phyloP scores from a whole-genome alignment of 2,888 invertebrate genomes.

The Platypus cylindrus region DNA sequence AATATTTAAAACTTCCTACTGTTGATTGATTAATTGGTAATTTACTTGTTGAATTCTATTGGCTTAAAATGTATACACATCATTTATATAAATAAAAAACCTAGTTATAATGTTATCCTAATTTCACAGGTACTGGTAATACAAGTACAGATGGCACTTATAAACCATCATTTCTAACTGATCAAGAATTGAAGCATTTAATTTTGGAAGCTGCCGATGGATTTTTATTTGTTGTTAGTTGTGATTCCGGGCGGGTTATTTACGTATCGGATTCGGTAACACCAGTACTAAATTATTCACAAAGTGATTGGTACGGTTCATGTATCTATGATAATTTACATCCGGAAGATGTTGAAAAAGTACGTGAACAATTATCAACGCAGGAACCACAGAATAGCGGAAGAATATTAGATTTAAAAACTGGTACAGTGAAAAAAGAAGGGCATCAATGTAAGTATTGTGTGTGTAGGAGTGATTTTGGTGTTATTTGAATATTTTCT shows the following conservation, averaged over 20 bases:
- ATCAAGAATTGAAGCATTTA: conserved; percentile 96
- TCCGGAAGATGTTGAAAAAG: conserved; percentile 94
- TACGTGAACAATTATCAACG: conserved; percentile 92
- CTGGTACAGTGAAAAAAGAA: conserved; percentile 98
- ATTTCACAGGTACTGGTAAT: conserved; percentile 75
- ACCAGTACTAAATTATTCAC: conserved; percentile 92
- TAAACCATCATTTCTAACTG: conserved; percentile 97
- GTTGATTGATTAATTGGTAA: conserved; percentile 15
- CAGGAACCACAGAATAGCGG: conserved; percentile 94
- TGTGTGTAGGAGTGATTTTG: no score
- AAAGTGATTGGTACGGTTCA: conserved; percentile 96
- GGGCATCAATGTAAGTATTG: conserved; percentile 91
- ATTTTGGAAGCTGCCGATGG: conserved; percentile 99
- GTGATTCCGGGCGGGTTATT: conserved; percentile 92
- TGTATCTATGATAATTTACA: conserved; percentile 94
- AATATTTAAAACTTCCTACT: conserved; percentile 13
- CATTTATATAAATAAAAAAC: no score
- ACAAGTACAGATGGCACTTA: conserved; percentile 94
- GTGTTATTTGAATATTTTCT: no score
- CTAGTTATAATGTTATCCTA: conserved; percentile 1
- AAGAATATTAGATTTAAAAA: conserved; percentile 91
- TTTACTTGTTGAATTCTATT: no score
- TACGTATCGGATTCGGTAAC: conserved; percentile 98
- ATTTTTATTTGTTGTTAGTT: conserved; percentile 91
- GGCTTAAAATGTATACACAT: no score